phyloP scores from a whole-genome alignment of 2,113 vertebrate species.

The Sorex fumeus region DNA sequence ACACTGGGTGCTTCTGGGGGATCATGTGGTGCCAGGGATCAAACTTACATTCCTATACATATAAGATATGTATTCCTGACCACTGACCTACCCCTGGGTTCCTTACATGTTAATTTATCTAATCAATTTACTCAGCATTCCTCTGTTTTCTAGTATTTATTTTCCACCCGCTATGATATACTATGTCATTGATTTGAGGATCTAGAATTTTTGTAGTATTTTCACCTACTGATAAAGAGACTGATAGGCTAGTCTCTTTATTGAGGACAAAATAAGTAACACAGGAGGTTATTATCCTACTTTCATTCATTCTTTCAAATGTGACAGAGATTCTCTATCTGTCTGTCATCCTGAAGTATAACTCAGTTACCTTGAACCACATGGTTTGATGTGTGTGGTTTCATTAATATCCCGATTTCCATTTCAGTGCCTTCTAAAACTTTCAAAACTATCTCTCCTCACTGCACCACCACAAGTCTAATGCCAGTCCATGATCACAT shows the following conservation, averaged over 20 bases:
- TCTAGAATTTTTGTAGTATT: background rate
- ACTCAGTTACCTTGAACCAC: background rate
- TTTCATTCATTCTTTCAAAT: slow-evolving; percentile 16
- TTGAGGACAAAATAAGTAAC: background rate
- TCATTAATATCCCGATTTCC: background rate
- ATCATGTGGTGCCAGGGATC: too few relatives aligned
- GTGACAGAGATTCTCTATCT: background rate
- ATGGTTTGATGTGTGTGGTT: background rate
- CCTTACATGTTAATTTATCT: background rate
- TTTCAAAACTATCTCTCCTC: too few relatives aligned
- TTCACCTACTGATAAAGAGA: background rate
- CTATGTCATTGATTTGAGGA: background rate
- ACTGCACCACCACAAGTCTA: too few relatives aligned
- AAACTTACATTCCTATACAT: too few relatives aligned
- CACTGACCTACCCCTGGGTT: too few relatives aligned
- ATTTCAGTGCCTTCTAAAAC: background rate
- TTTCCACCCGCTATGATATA: background rate
- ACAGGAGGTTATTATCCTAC: background rate
- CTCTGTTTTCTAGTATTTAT: background rate
- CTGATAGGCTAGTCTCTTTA: slow-evolving; percentile 16
- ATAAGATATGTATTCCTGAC: too few relatives aligned
- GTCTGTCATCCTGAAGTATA: background rate
- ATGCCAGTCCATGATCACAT: too few relatives aligned
- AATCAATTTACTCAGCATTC: background rate
- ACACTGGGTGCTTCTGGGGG: too few relatives aligned